These are phyloP conservation scores for Pseudomyrmex flavicornis DNA, from an alignment of 1,140 invertebrate genomes.

Conservation along the genomic window DNA sequence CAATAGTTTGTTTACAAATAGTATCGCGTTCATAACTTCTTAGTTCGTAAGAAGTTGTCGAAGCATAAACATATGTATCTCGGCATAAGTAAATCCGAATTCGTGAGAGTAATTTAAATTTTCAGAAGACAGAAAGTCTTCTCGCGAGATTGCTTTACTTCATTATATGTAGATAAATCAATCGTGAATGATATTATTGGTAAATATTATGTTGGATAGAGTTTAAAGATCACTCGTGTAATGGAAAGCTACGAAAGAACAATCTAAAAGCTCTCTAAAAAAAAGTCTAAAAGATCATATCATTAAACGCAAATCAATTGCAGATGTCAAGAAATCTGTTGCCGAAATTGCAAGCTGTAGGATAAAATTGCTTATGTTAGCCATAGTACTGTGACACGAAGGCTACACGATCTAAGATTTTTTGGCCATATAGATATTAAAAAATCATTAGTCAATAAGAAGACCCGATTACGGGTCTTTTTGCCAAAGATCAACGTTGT, in stretches of 20 bases:
- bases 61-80: background rate
- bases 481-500: background rate
- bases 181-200: too few relatives aligned
- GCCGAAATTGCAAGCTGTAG: too few relatives aligned
- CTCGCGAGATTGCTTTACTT: background rate
- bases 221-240: background rate
- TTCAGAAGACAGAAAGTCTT: background rate
- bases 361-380: conserved; percentile 42
- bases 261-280: background rate
- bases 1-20: conserved; percentile 11
- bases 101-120: background rate
- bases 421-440: background rate
- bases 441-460: conserved; percentile 27
- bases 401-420: conserved; percentile 12
- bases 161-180: background rate
- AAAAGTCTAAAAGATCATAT: conserved; percentile 31
- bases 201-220: background rate
- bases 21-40: background rate
- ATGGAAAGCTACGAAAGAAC: background rate
- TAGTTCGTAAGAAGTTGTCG: background rate
- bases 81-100: background rate
- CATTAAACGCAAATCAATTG: conserved; percentile 47
- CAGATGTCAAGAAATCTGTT: too few relatives aligned
- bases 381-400: conserved; percentile 57
- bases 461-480: conserved; percentile 7